Percentiles rank a stretch among this genome's conserved stretches.
Conservation (phyloP, 2,888 invertebrate genomes). For the Yponomeuta malinellus region DNA sequence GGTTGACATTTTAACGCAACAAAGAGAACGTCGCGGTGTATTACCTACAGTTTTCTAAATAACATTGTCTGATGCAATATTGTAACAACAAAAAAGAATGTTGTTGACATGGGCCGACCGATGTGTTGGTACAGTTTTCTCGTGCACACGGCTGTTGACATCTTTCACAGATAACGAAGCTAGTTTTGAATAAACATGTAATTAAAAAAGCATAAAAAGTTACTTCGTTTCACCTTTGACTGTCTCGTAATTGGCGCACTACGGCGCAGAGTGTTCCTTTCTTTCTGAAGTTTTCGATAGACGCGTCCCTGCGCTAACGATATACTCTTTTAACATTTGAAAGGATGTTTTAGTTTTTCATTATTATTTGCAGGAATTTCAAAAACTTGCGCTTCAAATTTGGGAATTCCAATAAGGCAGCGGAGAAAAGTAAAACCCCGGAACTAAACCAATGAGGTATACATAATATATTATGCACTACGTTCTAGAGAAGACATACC, state of each 20-base stretch:
- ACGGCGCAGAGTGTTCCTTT: constrained; percentile 22
- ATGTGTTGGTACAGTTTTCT: neutral
- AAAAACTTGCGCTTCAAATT: neutral
- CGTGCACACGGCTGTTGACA: neutral
- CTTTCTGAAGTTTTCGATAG: neutral
- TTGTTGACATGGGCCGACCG: constrained; percentile 3
- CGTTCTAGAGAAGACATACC: too few relatives aligned
- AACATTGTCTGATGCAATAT: constrained; percentile 28
- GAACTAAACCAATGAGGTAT: too few relatives aligned
- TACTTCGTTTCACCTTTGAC: constrained; percentile 32
- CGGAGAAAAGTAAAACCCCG: too few relatives aligned
- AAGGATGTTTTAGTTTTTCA: neutral
- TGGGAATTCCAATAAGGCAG: too few relatives aligned
- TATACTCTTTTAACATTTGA: neutral
- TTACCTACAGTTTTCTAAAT: constrained; percentile 53
- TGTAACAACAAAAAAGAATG: constrained; percentile 12
- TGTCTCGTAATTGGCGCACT: constrained; percentile 42
- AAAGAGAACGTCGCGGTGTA: constrained; percentile 22
- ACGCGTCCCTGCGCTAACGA: constrained; percentile 6
- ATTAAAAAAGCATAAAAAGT: constrained; percentile 1
- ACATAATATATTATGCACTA: too few relatives aligned
- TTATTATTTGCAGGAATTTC: neutral
- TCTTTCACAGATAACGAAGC: neutral
- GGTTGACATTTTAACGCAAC: constrained; percentile 14
- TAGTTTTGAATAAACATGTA: neutral